Evolutionary conservation across 2,797 vertebrate genomes (phyloP).

Genomic region (Garrulus glandarius): DNA sequence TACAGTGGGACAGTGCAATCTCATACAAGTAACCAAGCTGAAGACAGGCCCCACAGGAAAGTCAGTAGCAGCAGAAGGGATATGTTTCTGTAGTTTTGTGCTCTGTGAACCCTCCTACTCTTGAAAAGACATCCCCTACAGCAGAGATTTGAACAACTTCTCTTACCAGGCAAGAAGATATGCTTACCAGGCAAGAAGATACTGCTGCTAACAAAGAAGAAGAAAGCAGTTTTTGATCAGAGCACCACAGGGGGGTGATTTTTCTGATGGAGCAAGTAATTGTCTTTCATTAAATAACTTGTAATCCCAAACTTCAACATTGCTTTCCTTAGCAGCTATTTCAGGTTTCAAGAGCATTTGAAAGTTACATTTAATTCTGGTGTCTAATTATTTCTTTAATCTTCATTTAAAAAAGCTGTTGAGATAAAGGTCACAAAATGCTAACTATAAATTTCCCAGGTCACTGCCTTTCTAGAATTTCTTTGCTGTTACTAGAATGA

Average conservation of each 20-base stretch:
- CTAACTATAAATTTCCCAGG: constrained; percentile 1
- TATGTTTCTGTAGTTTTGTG: not conserved
- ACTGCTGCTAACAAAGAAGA: not conserved
- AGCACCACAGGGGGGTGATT: not conserved
- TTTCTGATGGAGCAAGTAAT: constrained; percentile 7
- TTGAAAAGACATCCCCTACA: not conserved
- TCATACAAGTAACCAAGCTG: not conserved
- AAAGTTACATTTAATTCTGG: constrained; percentile 30
- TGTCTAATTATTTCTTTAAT: constrained; percentile 41
- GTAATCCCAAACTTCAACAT: not conserved
- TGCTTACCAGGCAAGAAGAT: not conserved
- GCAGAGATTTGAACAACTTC: not conserved
- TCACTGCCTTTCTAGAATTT: not conserved
- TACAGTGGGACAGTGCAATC: not conserved
- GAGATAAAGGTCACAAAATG: constrained; percentile 41
- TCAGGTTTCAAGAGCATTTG: constrained; percentile 24
- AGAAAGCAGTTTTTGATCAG: not conserved
- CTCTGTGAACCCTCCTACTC: not conserved
- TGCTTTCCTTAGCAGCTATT: constrained; percentile 24
- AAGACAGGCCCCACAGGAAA: not conserved
- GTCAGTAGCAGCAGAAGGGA: not conserved
- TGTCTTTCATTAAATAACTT: constrained; percentile 34
- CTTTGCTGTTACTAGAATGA: not conserved
- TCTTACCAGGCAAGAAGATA: not conserved
- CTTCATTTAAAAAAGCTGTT: not conserved